Conservation (phyloP, 2,797 vertebrate genomes). For the Scarus forsteni region DNA sequence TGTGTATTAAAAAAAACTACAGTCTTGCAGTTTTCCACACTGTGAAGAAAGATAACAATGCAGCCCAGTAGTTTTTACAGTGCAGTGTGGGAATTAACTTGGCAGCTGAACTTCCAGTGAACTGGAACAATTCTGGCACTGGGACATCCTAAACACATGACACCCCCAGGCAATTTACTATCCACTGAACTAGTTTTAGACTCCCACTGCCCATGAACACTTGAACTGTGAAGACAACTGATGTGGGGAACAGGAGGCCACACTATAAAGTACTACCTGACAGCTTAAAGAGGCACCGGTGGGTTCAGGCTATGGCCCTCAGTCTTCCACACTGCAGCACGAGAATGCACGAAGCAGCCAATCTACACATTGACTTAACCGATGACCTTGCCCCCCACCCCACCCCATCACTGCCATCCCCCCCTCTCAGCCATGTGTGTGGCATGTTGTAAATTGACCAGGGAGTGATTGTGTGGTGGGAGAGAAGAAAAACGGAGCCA, state of each 20-base stretch:
- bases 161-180: slow-evolving; percentile 21
- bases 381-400: neutral
- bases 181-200: slow-evolving; percentile 26
- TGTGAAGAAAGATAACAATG: slow-evolving; percentile 12
- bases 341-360: slow-evolving; percentile 1
- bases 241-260: slow-evolving; percentile 3
- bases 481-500: slow-evolving; percentile 4
- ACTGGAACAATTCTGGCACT: slow-evolving; percentile 43
- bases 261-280: slow-evolving; percentile 22
- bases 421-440: slow-evolving; percentile 2
- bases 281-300: slow-evolving; percentile 16
- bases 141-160: slow-evolving; percentile 29
- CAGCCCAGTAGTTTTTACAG: slow-evolving; percentile 21
- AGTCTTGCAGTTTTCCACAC: neutral
- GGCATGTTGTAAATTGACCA: slow-evolving; percentile 35
- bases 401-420: slow-evolving; percentile 17
- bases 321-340: slow-evolving; percentile 13
- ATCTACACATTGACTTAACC: slow-evolving; percentile 1
- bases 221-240: slow-evolving; percentile 9
- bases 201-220: slow-evolving; percentile 12
- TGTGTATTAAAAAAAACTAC: slow-evolving; percentile 9
- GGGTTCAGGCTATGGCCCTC: neutral
- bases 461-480: neutral
- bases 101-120: slow-evolving; percentile 58
- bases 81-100: slow-evolving; percentile 30